Percentiles rank a stretch among this genome's conserved stretches.
phyloP scores from a whole-genome alignment of 2,113 vertebrate genomes.

The Microtus pennsylvanicus region DNA sequence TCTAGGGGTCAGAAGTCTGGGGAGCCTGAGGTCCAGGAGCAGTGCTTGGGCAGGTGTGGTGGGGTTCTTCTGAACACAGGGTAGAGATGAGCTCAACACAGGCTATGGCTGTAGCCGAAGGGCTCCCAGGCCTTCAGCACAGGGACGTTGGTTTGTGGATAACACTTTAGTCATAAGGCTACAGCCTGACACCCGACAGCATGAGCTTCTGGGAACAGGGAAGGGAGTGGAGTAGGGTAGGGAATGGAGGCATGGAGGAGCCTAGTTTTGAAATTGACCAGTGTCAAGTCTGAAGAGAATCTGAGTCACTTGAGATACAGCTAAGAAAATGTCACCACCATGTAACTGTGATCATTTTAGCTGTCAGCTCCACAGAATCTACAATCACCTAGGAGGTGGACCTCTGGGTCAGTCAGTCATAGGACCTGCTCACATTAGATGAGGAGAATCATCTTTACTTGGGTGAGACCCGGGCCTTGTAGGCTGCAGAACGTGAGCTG shows the following conservation, averaged over 20 bases:
- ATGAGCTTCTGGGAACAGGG: not conserved
- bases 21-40: not conserved
- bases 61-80: not conserved
- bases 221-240: not conserved
- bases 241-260: not conserved
- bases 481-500: not conserved
- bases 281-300: not conserved
- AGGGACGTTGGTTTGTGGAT: not conserved
- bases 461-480: not conserved
- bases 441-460: not conserved
- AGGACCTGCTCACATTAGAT: not conserved
- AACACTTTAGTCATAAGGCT: not conserved
- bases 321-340: not conserved
- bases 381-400: not conserved
- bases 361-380: not conserved
- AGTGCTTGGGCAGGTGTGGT: too few relatives aligned
- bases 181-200: not conserved
- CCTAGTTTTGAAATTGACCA: not conserved
- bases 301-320: not conserved
- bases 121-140: not conserved
- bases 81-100: not conserved
- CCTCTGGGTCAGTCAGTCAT: not conserved
- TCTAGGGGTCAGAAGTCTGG: not conserved
- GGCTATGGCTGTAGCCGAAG: rapidly evolving
- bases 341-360: not conserved